Percentiles rank a stretch among this genome's conserved stretches.
These are phyloP conservation scores for Amblyjoppa proteus DNA, from an alignment of 2,888 invertebrate species.

Conservation along the genomic window DNA sequence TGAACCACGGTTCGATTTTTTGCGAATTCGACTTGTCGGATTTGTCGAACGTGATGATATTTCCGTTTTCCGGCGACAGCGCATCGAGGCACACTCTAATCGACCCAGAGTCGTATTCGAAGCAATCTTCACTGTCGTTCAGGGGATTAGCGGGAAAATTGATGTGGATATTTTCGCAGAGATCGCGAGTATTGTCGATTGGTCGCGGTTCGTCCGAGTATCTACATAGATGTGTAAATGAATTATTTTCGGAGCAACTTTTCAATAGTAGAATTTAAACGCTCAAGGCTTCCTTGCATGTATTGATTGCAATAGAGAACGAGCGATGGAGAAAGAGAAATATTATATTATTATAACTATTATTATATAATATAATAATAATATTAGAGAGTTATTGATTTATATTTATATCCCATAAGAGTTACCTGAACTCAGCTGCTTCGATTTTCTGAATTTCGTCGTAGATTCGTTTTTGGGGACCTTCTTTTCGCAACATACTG, in stretches of 20 bases:
- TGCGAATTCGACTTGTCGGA: conserved; percentile 87
- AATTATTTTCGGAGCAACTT: neutral
- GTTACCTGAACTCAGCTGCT: conserved; percentile 87
- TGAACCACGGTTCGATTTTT: conserved; percentile 93
- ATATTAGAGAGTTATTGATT: neutral
- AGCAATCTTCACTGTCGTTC: conserved; percentile 91
- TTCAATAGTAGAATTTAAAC: neutral
- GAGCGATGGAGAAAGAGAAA: too few relatives aligned
- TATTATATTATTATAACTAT: too few relatives aligned
- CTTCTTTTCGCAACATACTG: conserved; percentile 89
- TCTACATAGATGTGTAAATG: conserved; percentile 72
- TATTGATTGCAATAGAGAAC: too few relatives aligned
- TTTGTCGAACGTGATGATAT: conserved; percentile 90
- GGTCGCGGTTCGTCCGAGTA: conserved; percentile 91
- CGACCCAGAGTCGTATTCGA: conserved; percentile 91
- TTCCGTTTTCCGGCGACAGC: conserved; percentile 89
- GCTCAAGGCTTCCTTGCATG: too few relatives aligned
- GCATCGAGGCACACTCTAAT: conserved; percentile 88
- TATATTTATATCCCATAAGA: neutral
- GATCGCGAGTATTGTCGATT: conserved; percentile 86
- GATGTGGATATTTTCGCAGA: conserved; percentile 92
- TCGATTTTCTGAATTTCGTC: conserved; percentile 87
- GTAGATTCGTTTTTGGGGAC: conserved; percentile 90
- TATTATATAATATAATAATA: too few relatives aligned
- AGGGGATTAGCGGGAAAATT: conserved; percentile 93